Evolutionary conservation across 2,888 invertebrate genomes (phyloP).

Genomic region (Hyles lineata): DNA sequence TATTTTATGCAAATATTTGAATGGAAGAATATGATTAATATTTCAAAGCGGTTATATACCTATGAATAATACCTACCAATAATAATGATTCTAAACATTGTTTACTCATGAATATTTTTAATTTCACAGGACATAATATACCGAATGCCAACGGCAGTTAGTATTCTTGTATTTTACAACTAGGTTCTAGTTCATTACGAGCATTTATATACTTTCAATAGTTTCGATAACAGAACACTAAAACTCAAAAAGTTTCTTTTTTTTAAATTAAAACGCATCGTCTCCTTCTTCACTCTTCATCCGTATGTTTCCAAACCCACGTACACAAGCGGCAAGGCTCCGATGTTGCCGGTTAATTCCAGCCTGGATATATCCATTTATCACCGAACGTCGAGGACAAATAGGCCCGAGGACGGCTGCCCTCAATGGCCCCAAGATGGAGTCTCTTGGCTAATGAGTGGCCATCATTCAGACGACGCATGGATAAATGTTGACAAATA

Average conservation of each 20-base stretch:
- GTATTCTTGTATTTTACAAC: no score
- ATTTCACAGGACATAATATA: no score
- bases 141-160: no score
- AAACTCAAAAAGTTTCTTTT: background rate
- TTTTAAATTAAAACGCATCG: constrained; percentile 26
- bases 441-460: constrained; percentile 68
- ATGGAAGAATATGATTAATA: no score
- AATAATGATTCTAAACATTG: no score
- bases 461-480: constrained; percentile 64
- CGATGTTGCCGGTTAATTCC: constrained; percentile 55
- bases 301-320: constrained; percentile 38
- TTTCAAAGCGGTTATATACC: no score
- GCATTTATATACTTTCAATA: no score
- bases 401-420: constrained; percentile 67
- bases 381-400: constrained; percentile 69
- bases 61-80: no score
- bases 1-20: no score
- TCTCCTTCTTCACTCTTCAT: constrained; percentile 14
- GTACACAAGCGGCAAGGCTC: constrained; percentile 37
- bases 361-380: constrained; percentile 67
- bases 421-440: constrained; percentile 71
- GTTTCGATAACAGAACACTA: no score
- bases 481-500: constrained; percentile 79
- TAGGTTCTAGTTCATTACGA: no score
- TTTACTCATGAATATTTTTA: no score